Evolutionary conservation across 2,113 vertebrate species (phyloP).

Genomic region (Gavia stellata): DNA sequence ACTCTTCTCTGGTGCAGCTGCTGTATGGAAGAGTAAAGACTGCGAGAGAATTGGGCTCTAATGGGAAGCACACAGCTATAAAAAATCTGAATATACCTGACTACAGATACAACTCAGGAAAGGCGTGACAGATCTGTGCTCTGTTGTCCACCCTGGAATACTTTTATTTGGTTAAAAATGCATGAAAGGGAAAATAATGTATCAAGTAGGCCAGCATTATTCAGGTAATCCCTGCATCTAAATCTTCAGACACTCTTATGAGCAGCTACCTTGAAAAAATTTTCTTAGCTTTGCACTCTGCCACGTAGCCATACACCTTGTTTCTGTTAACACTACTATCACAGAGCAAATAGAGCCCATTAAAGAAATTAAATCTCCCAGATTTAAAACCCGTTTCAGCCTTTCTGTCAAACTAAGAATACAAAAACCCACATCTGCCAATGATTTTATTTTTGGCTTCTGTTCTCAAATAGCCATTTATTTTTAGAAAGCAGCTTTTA

Average conservation of each 20-base stretch:
- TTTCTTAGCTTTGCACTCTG: neutral
- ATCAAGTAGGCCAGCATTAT: neutral
- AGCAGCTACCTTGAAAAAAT: neutral
- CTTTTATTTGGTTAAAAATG: neutral
- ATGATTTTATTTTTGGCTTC: neutral
- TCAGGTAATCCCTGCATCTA: neutral
- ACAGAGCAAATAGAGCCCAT: neutral
- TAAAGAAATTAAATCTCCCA: neutral
- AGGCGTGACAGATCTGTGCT: neutral
- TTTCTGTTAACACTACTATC: neutral
- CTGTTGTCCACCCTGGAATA: neutral
- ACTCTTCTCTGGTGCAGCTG: neutral
- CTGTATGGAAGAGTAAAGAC: neutral
- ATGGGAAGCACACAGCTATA: neutral
- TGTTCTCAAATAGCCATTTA: neutral
- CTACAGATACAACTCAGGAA: neutral
- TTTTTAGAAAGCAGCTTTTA: neutral
- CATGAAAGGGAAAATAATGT: neutral
- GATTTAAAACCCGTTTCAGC: neutral
- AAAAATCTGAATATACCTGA: neutral
- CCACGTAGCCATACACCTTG: fast-evolving
- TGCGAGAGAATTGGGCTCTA: neutral
- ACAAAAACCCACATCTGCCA: neutral
- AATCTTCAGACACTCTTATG: neutral
- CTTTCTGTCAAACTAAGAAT: neutral